phyloP scores from a whole-genome alignment of 1,140 invertebrate species.

The Aricia agestis region DNA sequence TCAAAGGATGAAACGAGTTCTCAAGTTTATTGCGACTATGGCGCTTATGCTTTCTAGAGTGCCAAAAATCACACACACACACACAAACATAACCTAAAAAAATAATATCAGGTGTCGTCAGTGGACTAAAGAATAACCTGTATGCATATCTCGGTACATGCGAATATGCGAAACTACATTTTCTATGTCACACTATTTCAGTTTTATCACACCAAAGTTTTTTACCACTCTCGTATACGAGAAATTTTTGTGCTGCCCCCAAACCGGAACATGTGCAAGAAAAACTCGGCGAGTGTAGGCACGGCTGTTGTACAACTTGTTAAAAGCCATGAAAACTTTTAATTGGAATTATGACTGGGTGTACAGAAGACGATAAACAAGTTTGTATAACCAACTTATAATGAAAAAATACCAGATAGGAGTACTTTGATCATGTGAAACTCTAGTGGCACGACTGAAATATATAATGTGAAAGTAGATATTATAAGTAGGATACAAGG shows the following conservation, averaged over 20 bases:
- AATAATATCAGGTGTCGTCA: no score
- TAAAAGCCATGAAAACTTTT: slow-evolving; percentile 16
- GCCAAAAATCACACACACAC: no score
- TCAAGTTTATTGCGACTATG: no score
- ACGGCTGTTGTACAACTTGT: slow-evolving; percentile 13
- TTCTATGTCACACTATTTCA: slow-evolving; percentile 5
- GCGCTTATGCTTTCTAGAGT: no score
- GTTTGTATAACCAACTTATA: not conserved
- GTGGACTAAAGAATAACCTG: no score
- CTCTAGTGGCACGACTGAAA: not conserved
- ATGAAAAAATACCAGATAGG: slow-evolving; percentile 4
- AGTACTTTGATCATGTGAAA: not conserved
- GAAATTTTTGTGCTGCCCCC: not conserved
- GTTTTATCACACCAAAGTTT: slow-evolving; percentile 18
- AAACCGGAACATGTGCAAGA: slow-evolving; percentile 14
- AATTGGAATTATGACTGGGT: slow-evolving; percentile 16
- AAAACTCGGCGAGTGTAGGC: slow-evolving; percentile 14
- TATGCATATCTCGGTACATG: no score
- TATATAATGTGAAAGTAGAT: not conserved
- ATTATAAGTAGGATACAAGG: not conserved
- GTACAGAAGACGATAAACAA: slow-evolving; percentile 12
- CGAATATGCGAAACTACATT: not conserved
- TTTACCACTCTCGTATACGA: not conserved
- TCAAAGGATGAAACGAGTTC: no score
- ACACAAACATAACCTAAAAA: no score